Conservation (phyloP, 1,140 invertebrate genomes). For the Diuraphis noxia region DNA sequence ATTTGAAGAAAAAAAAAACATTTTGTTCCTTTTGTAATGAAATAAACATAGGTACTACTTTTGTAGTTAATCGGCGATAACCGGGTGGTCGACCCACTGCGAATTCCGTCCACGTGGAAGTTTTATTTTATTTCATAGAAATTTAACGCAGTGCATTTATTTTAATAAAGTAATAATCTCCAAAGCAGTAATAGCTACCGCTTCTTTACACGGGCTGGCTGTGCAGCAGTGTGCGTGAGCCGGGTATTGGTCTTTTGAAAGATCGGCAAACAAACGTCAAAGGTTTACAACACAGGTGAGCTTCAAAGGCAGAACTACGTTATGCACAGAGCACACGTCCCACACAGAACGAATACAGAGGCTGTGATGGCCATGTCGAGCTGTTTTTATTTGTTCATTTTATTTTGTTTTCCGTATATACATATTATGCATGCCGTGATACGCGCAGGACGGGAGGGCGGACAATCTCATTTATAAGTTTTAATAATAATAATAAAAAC, state of each 20-base stretch:
- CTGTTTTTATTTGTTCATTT: background rate
- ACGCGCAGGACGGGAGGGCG: background rate
- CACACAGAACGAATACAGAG: background rate
- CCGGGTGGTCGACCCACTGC: background rate
- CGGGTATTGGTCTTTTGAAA: constrained; percentile 18
- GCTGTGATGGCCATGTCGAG: background rate
- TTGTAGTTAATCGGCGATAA: background rate
- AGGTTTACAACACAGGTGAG: constrained; percentile 14
- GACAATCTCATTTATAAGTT: background rate
- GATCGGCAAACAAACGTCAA: constrained; percentile 18
- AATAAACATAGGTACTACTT: too few species aligned
- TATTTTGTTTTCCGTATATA: background rate
- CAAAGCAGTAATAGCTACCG: background rate
- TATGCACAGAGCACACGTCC: background rate
- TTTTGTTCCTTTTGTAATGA: background rate
- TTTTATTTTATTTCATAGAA: background rate
- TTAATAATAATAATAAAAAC: background rate
- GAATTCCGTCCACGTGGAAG: background rate
- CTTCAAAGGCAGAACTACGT: constrained; percentile 16
- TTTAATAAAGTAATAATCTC: too few species aligned
- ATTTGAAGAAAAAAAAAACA: background rate
- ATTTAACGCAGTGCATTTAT: background rate
- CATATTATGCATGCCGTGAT: too few species aligned
- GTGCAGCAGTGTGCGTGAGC: background rate
- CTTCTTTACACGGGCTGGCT: background rate